Base-by-base conservation (phyloP, 2,113 vertebrate species). In the Echinops telfairi region DNA sequence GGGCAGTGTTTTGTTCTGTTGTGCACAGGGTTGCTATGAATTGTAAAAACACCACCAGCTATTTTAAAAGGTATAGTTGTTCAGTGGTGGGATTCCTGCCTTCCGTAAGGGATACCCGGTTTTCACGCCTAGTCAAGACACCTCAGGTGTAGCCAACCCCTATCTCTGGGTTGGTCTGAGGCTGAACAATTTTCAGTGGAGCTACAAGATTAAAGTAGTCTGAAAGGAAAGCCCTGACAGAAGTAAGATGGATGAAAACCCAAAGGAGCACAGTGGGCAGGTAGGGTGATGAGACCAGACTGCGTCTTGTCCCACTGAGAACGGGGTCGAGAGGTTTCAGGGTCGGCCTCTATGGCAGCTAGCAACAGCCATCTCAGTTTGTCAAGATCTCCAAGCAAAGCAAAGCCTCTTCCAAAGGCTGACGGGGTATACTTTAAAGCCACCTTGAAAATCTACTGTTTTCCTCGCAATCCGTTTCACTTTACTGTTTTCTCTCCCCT, bases 371-470 rank as follows among this genome's bases (percentile, higher is more conserved):
- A 15, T 81, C 64, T 75, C 60, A 53, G 40, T 87, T 93, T 47
- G 81, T 33, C 80, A 66, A 80, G 73, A 10, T 73, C 16, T 82
- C 36, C 38, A 64, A 95, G 58, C 12, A 83, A 83, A 90, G 7
- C 22, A 93, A 78, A 84, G 31, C 23, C 1, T 91, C 31, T 93
- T 90, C 91, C 43, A 71, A 83, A 95, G 53, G 86, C 10, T 82
- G 79, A n/a, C 4, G 4, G 25, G 31, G 64, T 27, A 29, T 58
- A 38, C 36, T 86, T 91, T n/a, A 10, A 93, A 86, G 33, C 17
- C 3, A 81, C 16, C n/a, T 75, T n/a, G 29, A 8, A 60, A 76
- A 79, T 36, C 38, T 89, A 12, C 84, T 0, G 0, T 10, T 53
- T 47, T 27, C 3, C 19, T 76, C 43, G 58, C 17, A 82, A 60